Base-by-base conservation (phyloP, 2,113 vertebrate genomes). In the Aramus guarauna region DNA sequence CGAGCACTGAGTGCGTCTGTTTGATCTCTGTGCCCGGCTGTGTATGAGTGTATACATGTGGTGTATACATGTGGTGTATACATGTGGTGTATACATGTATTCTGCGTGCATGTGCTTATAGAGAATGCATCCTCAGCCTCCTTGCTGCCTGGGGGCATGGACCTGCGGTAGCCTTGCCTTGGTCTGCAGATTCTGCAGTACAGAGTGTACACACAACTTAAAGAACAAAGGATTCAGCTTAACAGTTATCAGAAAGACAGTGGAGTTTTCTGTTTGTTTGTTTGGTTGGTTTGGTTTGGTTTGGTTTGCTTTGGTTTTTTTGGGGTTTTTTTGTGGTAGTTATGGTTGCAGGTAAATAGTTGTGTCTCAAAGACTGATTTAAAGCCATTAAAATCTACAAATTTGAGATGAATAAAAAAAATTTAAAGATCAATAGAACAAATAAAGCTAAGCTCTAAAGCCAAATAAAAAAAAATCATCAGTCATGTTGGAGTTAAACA, bases 111-210 rank as follows among this genome's bases (percentile, higher is more conserved):
- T 48, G 5, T 56, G 15, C 15, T 19, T 71, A 6, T 18, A 39
- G 43, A 43, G 41, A 50, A 59, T 12, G 36, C 18, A 64, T 43
- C 15, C 43, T 72, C 37, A 72, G 22, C 32, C 26, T 36, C 32
- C 17, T 4, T 45, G 4, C 12, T 24, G 6, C 1, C 58, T 84
- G 6, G 4, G 12, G 23, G 4, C 0, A 0, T 29, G 27, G 12
- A 72, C 36, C 26, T 50, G 48, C 1, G 5, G 50, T 32, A 72
- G 22, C 21, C 32, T 34, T 50, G 9, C 15, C 36, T 58, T 1
- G 1, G 26, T 24, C 48, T 78, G 21, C 50, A 52, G 30, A 27
- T 77, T 56, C 36, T 34, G 43, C 43, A 36, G 12, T 12, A 47
- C 5, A 75, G 12, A 60, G 27, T 23, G 7, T 36, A 59, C 15